These are phyloP conservation scores for Grammomys dolichurus DNA, from an alignment of 2,113 vertebrate species.

Conservation along the genomic window DNA sequence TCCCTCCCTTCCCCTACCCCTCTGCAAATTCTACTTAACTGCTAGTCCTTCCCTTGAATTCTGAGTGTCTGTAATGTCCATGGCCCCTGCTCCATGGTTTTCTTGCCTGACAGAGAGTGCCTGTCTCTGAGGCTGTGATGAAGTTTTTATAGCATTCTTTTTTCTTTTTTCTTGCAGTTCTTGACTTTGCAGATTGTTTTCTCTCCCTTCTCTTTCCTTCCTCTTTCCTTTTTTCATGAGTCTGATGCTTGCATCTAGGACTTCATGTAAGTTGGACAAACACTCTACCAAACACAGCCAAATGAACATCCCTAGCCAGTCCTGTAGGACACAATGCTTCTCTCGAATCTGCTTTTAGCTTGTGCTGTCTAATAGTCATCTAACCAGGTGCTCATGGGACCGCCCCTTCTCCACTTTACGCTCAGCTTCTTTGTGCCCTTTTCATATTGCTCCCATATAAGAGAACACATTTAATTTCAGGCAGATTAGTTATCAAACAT, in stretches of 20 bases:
- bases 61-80: neutral
- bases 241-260: neutral
- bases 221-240: neutral
- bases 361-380: neutral
- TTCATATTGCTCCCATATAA: neutral
- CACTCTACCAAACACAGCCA: neutral
- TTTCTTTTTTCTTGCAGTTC: neutral
- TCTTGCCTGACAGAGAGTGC: neutral
- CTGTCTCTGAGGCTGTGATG: neutral
- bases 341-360: neutral
- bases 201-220: neutral
- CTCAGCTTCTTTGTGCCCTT: neutral
- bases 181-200: neutral
- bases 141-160: neutral
- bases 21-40: slow-evolving; percentile 6
- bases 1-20: too few species aligned
- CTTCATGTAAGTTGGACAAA: neutral
- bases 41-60: slow-evolving; percentile 23
- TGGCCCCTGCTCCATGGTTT: neutral
- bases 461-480: neutral
- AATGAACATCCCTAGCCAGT: neutral
- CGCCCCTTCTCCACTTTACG: neutral
- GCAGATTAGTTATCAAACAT: neutral
- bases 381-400: neutral
- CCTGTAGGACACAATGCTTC: too few species aligned